Conservation (phyloP, 2,113 vertebrate genomes). For the Agelaius tricolor region DNA sequence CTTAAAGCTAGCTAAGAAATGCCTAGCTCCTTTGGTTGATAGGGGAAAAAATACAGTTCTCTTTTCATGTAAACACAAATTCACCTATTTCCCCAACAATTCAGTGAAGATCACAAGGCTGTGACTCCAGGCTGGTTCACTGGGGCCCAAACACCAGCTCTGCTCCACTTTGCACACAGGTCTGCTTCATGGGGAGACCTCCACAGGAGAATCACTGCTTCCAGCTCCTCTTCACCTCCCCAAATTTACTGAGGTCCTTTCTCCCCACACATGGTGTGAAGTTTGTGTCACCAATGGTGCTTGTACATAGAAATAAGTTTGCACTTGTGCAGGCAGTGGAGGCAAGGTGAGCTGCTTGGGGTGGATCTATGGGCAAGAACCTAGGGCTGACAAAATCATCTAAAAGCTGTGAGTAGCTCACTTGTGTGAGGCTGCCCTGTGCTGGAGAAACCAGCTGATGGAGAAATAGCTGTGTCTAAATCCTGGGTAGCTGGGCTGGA, state of each 20-base stretch:
- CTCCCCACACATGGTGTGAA: neutral
- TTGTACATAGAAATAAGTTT: neutral
- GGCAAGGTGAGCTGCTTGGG: neutral
- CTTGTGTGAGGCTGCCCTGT: neutral
- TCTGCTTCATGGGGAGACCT: neutral
- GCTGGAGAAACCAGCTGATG: neutral
- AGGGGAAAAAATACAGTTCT: neutral
- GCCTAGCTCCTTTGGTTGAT: neutral
- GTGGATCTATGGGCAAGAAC: neutral
- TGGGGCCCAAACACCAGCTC: neutral
- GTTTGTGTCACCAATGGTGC: neutral
- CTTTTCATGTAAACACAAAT: neutral
- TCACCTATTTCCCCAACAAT: neutral
- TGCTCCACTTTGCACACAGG: neutral
- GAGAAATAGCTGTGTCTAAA: neutral
- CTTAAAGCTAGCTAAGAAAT: neutral
- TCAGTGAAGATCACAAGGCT: neutral
- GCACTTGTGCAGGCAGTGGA: accelerated
- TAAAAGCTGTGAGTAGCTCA: neutral
- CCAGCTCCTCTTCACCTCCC: neutral
- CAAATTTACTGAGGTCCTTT: neutral
- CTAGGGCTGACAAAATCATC: neutral
- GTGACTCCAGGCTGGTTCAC: accelerated
- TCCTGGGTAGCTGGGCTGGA: neutral
- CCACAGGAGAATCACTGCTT: neutral